phyloP scores from a whole-genome alignment of 1,140 invertebrate species.

The Antheraea pernyi region DNA sequence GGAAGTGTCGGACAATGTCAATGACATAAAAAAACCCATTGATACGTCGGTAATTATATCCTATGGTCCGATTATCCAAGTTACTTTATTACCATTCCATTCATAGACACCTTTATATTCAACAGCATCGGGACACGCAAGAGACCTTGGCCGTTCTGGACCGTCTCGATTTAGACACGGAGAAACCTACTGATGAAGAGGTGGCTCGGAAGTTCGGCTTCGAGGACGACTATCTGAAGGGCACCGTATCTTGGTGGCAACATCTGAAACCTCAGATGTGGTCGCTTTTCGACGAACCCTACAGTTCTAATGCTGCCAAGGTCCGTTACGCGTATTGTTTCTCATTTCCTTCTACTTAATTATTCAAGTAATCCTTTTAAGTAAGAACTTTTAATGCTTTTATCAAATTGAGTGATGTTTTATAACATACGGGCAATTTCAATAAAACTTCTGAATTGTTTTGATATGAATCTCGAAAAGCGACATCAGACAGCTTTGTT shows the following conservation, averaged over 20 bases:
- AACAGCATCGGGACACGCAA: conserved; percentile 97
- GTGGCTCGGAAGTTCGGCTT: conserved; percentile 98
- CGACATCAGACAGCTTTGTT: no score
- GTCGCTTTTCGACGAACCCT: conserved; percentile 99
- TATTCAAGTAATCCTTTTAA: no score
- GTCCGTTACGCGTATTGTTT: conserved; percentile 77
- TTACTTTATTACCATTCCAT: no score
- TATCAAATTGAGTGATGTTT: no score
- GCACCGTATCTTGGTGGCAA: conserved; percentile 94
- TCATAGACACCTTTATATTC: not conserved
- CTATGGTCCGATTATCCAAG: no score
- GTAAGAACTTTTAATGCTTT: no score
- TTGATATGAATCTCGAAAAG: no score
- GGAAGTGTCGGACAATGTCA: no score
- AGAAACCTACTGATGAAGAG: conserved; percentile 98
- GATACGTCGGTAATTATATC: no score
- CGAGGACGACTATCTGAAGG: conserved; percentile 96
- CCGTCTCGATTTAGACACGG: conserved; percentile 96
- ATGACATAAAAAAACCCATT: no score
- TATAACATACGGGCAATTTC: no score
- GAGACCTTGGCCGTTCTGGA: conserved; percentile 98
- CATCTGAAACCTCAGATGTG: conserved; percentile 97
- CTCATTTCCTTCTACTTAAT: not conserved
- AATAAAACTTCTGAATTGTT: no score
- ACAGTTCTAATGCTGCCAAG: conserved; percentile 97